Evolutionary conservation across 2,113 vertebrate species (phyloP).

Genomic region (Odobenus rosmarus): DNA sequence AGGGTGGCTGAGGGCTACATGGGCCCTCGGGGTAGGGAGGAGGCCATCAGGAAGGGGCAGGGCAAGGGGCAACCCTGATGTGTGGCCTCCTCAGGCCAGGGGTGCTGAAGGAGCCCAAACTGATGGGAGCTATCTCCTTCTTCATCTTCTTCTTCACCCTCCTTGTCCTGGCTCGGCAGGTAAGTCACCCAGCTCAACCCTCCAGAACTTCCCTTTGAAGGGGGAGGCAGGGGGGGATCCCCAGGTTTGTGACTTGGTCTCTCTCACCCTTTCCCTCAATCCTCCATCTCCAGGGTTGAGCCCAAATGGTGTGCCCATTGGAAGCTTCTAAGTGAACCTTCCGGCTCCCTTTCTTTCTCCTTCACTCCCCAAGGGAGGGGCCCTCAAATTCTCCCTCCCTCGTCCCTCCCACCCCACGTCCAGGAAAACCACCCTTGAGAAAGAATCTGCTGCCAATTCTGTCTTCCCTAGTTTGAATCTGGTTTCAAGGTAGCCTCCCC

Average conservation of each 20-base stretch:
- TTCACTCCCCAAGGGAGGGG: neutral
- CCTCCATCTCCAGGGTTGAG: neutral
- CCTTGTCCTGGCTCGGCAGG: constrained; percentile 92
- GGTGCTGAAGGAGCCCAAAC: constrained; percentile 92
- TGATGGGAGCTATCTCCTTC: constrained; percentile 92
- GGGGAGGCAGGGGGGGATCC: neutral
- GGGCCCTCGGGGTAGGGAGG: neutral
- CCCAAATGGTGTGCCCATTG: neutral
- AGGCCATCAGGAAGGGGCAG: neutral
- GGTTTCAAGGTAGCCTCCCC: neutral
- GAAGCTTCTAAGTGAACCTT: neutral
- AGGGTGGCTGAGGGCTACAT: neutral
- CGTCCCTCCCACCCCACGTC: neutral
- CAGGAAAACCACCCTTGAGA: neutral
- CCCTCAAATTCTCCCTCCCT: neutral
- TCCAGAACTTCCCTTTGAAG: neutral
- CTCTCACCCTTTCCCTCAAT: neutral
- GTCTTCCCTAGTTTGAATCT: neutral
- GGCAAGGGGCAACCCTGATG: neutral
- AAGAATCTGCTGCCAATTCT: neutral
- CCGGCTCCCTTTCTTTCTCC: constrained; percentile 15
- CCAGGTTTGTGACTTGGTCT: neutral
- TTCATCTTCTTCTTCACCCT: constrained; percentile 92
- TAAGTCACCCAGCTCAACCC: constrained; percentile 58
- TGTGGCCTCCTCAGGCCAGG: constrained; percentile 83